phyloP scores from a whole-genome alignment of 2,797 vertebrate genomes.

The Fundulus diaphanus region DNA sequence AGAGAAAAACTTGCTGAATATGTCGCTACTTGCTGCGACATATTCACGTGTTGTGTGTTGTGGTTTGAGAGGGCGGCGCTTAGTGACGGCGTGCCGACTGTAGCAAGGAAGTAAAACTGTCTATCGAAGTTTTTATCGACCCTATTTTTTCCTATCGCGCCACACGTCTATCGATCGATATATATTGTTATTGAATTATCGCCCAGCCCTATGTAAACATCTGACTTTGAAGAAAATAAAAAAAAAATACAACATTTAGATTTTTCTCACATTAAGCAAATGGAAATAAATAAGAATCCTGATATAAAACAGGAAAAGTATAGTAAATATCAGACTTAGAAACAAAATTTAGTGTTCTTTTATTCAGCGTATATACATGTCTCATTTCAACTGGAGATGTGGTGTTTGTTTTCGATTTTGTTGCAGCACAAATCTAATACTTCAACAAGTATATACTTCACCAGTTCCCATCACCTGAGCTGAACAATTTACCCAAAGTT shows the following conservation, averaged over 20 bases:
- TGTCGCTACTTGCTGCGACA: too few relatives aligned
- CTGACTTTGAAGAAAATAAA: background rate
- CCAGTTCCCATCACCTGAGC: background rate
- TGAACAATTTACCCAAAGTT: background rate
- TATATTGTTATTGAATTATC: too few relatives aligned
- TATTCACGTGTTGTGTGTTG: too few relatives aligned
- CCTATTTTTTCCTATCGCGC: too few relatives aligned
- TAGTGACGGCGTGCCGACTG: too few relatives aligned
- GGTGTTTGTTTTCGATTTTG: background rate
- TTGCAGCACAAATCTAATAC: background rate
- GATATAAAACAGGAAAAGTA: background rate
- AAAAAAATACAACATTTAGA: background rate
- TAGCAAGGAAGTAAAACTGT: too few relatives aligned
- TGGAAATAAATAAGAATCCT: background rate
- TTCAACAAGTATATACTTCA: slow-evolving; percentile 1
- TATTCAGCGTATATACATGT: background rate
- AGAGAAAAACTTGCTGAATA: too few relatives aligned
- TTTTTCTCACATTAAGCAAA: background rate
- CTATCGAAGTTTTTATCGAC: too few relatives aligned
- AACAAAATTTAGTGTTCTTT: background rate
- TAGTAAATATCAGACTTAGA: background rate
- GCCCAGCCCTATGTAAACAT: too few relatives aligned
- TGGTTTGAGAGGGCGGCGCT: too few relatives aligned
- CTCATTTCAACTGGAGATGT: background rate
- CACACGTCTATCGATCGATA: too few relatives aligned